Base-by-base conservation (phyloP, 2,797 vertebrate species). In the Falco concolor region DNA sequence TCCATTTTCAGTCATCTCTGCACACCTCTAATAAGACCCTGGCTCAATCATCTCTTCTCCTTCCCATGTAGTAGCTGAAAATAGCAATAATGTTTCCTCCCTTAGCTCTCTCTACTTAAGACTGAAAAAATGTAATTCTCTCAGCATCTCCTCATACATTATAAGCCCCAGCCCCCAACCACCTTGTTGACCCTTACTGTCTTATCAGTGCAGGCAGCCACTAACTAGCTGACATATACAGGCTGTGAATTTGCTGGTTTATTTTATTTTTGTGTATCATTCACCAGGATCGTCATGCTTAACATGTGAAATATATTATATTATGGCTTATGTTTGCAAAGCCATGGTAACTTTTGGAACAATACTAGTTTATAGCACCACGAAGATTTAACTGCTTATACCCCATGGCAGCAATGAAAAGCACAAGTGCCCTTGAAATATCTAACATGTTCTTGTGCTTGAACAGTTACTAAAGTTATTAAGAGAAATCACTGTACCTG, bases 21-120 rank as follows among this genome's bases (percentile, higher is more conserved):
- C 0, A 0, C 10, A 36, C 6, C 23, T 78, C 13, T 70, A 27
- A 8, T 2, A 0, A 73, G 45, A 83, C 9, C 34, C 22, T 81
- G 38, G 10, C 18, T 86, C 1, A 1, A 8, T 78, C 57, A 20
- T 36, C 32, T 78, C 59, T 80, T 67, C 49, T 76, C 17, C 16
- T 83, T 90, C 20, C 18, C 22, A 17, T 32, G 23, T 24, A 44
- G 25, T 0, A 78, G 36, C 18, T 77, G n/a, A 65, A 74, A 47
- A 47, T 3, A 45, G 24, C 30, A 52, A 32, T 53, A 52, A 32
- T 53, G 10, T 45, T 86, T 88, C 27, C 28, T 81, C 50, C 25
- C 21, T 64, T 57, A 65, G 1, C 20, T 65, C 7, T 59, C 45
- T 64, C 16, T 72, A 19, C 56, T 60, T 38, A 36, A 75, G 19